Evolutionary conservation across 2,888 invertebrate species (phyloP), one percentile per base, ranked within the genome.

Genomic region (Tenthredo scrophulariae): DNA sequence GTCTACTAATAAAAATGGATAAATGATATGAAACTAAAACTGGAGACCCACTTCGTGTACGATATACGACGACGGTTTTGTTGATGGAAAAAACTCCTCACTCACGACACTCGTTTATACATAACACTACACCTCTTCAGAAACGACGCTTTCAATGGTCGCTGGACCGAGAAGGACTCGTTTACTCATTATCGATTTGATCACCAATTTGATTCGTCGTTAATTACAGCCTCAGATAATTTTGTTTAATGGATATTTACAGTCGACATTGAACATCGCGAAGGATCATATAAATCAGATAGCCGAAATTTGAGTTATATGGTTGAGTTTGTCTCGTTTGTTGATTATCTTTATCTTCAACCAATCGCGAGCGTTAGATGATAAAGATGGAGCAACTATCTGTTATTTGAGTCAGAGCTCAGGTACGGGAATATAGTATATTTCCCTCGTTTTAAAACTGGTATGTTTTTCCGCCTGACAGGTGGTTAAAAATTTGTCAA

Each of bases 401-500:
- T 33, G 15, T 33, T 67, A 33, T 67, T 6, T 33, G 67, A 67
- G 33, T 18, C 33, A 67, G 33, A 33, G 67, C 33, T 67, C 33
- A 15, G 1, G 13, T 67, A 18, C 33, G 29, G 15, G 5, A 67
- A 62, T 62, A 10, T 22, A 62, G 13, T 18, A 67, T 67, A 29
- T 18, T 10, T 26, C 67, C 15, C 18, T 0, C n/a, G 26, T 74
- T 74, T 74, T 22, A 22, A 43, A 43, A 74, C 72, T 22, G 72
- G 72, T 43, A 43, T 9, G 22, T 43, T 74, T 74, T 74, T 74
- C 26, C 72, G 40, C 15, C 22, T 43, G 72, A 10, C 43, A 43
- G 72, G 43, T n/a, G 72, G 72, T 74, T 43, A 15, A 74, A 40
- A 74, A 74, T 74, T 74, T 74, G 40, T 40, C 43, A 74, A 74